Conservation (phyloP, 2,797 vertebrate species). For the Clarias fuscus region DNA sequence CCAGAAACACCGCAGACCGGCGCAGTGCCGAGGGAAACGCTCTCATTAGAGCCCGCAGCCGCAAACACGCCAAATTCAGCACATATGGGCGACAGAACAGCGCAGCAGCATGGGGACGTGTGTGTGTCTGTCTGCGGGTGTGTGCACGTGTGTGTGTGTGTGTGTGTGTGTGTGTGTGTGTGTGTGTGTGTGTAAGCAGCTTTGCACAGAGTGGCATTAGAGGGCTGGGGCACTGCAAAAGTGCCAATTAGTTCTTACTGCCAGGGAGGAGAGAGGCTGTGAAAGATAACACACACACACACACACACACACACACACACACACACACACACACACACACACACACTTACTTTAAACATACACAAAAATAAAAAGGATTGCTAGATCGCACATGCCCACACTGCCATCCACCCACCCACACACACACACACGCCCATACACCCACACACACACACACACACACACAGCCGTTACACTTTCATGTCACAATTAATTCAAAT, state of each 20-base stretch:
- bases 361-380: not conserved
- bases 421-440: not conserved
- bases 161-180: no score
- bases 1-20: constrained; percentile 75
- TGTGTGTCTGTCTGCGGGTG: constrained; percentile 63
- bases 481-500: not conserved
- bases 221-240: constrained; percentile 65
- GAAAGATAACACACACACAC: constrained; percentile 56
- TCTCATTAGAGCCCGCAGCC: constrained; percentile 74
- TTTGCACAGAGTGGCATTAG: constrained; percentile 71
- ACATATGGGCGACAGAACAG: constrained; percentile 77
- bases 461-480: not conserved
- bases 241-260: constrained; percentile 65
- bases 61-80: constrained; percentile 73
- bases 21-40: constrained; percentile 67
- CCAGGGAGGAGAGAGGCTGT: constrained; percentile 61
- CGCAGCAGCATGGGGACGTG: constrained; percentile 67
- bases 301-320: constrained; percentile 27
- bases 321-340: constrained; percentile 4
- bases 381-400: not conserved
- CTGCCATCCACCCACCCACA: not conserved
- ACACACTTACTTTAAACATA: not conserved
- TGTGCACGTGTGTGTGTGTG: constrained; percentile 63
- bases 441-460: not conserved
- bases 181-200: constrained; percentile 57